phyloP scores from a whole-genome alignment of 2,113 vertebrate species.

The Pseudorasbora parva region DNA sequence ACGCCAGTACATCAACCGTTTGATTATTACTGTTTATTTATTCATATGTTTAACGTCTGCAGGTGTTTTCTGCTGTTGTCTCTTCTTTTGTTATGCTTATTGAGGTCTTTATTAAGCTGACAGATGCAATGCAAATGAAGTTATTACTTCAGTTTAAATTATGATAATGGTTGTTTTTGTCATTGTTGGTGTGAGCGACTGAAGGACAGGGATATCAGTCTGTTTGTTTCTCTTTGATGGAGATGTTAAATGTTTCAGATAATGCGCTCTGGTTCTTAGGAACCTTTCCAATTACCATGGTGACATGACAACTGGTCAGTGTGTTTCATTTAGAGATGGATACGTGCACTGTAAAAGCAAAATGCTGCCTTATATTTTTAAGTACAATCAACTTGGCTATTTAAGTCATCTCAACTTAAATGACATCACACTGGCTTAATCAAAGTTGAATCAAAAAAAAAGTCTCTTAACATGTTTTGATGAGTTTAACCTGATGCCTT shows the following conservation, averaged over 20 bases:
- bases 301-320: constrained; percentile 31
- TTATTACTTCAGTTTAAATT: constrained; percentile 7
- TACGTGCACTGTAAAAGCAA: too few species aligned
- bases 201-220: neutral
- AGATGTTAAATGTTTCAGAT: constrained; percentile 7
- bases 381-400: too few species aligned
- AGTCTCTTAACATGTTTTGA: too few species aligned
- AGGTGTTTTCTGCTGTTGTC: constrained; percentile 7
- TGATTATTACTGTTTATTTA: constrained; percentile 4
- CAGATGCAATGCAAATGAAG: constrained; percentile 31
- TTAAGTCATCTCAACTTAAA: too few species aligned
- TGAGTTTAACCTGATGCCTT: too few species aligned
- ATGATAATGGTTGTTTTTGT: constrained; percentile 22
- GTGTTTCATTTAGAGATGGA: constrained; percentile 11
- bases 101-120: constrained; percentile 21
- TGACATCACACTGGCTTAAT: too few species aligned
- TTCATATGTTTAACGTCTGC: constrained; percentile 24
- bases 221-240: constrained; percentile 10
- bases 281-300: neutral
- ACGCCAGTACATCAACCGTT: neutral
- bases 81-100: constrained; percentile 40
- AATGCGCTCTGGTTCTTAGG: neutral
- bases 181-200: neutral
- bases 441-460: too few species aligned
- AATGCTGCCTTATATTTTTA: too few species aligned